Base-by-base conservation (phyloP, 2,797 vertebrate genomes). In the Trachops cirrhosus region DNA sequence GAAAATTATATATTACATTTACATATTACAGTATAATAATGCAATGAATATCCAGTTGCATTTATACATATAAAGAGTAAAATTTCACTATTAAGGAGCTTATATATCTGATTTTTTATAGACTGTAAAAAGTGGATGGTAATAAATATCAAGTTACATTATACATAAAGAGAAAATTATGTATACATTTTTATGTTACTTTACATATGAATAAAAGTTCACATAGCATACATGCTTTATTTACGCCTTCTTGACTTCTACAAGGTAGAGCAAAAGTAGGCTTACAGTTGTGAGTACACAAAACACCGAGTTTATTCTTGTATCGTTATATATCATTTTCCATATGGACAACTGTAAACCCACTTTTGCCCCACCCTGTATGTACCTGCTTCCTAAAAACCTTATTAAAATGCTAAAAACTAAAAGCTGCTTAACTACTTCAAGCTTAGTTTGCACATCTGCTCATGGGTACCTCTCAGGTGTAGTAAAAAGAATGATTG, bases 311-410 rank as follows among this genome's bases (percentile, higher is more conserved):
- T 50, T 50, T 50, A 50, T 77, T 77, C 32, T 50, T 34, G 19
- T 34, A 67, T 34, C 50, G 34, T 48, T 48, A 64, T n/a, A 32
- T 22, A 77, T 50, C 34, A 34, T 34, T 52, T 77, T 77, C 18
- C 74, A 50, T 50, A 77, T 44, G 12, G 22, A 52, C 48, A 77
- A 77, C 74, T 77, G 12, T 52, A 34, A 77, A 14, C 74, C 74
- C 52, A 77, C 74, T 77, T 77, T 77, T 77, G 48, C 11, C 48
- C 74, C 46, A 50, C n/a, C 10, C n/a, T 77, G 19, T 77, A 77
- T 34, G 50, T 80, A 77, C 34, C 80, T 54, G 91, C 44, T 77
- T 89, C 64, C 83, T 96, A 39, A 94, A 96, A 95, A 85, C 44
- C 50, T 89, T 64, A 85, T 29, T 87, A 29, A 85, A 92, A 79